A percentile compares a stretch with the other conserved stretches of the same genome.
These are phyloP conservation scores for Silurus aristotelis DNA, from an alignment of 2,797 vertebrate species.

Conservation along the genomic window DNA sequence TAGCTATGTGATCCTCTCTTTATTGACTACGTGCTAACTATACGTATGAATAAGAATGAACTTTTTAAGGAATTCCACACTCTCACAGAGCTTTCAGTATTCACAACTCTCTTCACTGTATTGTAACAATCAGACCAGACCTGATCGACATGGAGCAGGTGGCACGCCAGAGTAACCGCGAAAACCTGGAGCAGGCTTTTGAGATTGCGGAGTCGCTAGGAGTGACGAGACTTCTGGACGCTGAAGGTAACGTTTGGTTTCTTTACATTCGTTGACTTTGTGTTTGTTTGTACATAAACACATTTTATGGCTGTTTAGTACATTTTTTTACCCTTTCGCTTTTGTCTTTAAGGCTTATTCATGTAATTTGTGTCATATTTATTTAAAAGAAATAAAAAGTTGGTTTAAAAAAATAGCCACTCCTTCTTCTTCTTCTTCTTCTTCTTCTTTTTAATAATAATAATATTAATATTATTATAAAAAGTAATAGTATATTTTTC, in stretches of 20 bases:
- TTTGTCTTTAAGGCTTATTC: not conserved
- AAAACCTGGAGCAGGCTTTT: conserved; percentile 97
- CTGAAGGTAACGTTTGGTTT: conserved; percentile 80
- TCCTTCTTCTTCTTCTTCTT: no score
- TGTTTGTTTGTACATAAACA: not conserved
- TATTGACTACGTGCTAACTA: not conserved
- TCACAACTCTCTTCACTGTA: not conserved
- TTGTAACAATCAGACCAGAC: conserved; percentile 81
- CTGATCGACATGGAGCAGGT: conserved; percentile 95
- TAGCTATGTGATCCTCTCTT: not conserved
- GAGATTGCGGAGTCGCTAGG: conserved; percentile 94
- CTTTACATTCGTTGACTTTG: not conserved
- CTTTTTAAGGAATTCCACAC: not conserved
- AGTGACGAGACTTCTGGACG: conserved; percentile 92
- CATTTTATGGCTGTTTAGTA: not conserved
- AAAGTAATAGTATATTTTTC: no score
- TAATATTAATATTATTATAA: not conserved
- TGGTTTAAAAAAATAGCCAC: not conserved
- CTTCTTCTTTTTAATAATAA: no score
- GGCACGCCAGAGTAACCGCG: conserved; percentile 87
- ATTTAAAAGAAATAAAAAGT: not conserved
- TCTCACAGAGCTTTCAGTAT: not conserved
- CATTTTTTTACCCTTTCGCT: not conserved
- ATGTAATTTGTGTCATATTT: not conserved
- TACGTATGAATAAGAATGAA: not conserved